Evolutionary conservation across 1,140 invertebrate species (phyloP), one percentile per base, ranked within the genome.

Genomic region (Medauroidea extradentata): DNA sequence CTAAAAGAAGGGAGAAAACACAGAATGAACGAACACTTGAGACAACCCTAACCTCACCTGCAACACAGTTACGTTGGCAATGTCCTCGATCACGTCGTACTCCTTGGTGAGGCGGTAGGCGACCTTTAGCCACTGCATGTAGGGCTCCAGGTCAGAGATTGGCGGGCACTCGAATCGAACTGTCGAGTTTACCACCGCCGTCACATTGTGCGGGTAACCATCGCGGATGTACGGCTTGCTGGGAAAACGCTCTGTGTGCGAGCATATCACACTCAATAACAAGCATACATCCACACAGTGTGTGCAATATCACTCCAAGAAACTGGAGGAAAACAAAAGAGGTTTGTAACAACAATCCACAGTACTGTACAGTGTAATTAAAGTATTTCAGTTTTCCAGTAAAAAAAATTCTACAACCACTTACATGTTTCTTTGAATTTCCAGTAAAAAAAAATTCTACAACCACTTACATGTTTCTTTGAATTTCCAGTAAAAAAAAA

Each of bases 181-280:
- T n/a, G 79, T 85, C 19, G 81, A 80, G 68, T 90, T 87, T 5
- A 87, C 78, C 55, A 84, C 62, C 14, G 83, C 86, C 1, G 90
- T 94, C 62, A 85, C 75, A 73, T 94, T 95, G 61, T 85, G 81
- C 21, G 88, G 89, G 75, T 84, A 89, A 18, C 85, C 87, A 62
- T 84, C 84, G 70, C 85, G 85, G 67, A 91, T 89, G 68, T 90
- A 88, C 24, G 90, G 90, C 70, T 84, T 85, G 63, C 88, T 85
- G 58, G 87, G 88, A 62, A 85, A 85, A 56, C 89, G 81, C 70
- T 90, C 88, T 90, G 65, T 21, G 44, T 55, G 34, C 13, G 27
- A 51, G 27, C 9, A 51, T 29, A 29, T 19, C 49, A 51, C 43
- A 46, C 23, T 18, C 48, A 49, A 3, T 24, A 9, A 34, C 29